Base-by-base conservation (phyloP, 2,797 vertebrate genomes). In the Alca torda region DNA sequence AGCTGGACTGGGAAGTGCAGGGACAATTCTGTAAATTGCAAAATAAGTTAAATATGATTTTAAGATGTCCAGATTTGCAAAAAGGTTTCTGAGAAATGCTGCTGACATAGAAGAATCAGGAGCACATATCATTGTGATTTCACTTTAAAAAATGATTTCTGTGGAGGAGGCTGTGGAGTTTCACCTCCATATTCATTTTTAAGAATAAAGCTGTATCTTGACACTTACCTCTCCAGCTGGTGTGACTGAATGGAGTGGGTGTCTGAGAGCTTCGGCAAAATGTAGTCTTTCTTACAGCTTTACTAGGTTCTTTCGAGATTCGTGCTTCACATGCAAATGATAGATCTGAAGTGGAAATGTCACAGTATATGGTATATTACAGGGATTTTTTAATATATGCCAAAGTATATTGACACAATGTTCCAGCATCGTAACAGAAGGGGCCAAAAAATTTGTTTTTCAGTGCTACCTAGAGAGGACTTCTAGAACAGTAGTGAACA, bases 201-300 rank as follows among this genome's bases (percentile, higher is more conserved):
- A 97, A 97, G 96, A 97, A 97, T 96, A 96, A 98, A 97, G 96
- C 95, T 94, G 89, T 97, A 97, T 95, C 93, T 95, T 96, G 86
- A 98, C 94, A 96, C 95, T 96, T 97, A 95, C 94, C 95, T 97
- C 87, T 97, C 88, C 89, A 96, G 83, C 93, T 96, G 96, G 95
- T 88, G 72, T 97, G 96, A 96, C 97, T 97, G 93, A 97, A 96
- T 91, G 88, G 86, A 94, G 96, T 97, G 96, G 93, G 87, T 97
- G 91, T 97, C 93, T 94, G 96, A 97, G 97, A 94, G 95, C 73
- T 48, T 95, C 86, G 57, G 87, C 93, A 94, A 89, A 96, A 96
- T 97, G 84, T 96, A 94, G 95, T 93, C 94, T 95, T 97, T 96
- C 93, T 95, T 97, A 86, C 93, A 81, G 60, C 95, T 97, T 95